Conservation (phyloP, 2,113 vertebrate species). For the Bos javanicus region DNA sequence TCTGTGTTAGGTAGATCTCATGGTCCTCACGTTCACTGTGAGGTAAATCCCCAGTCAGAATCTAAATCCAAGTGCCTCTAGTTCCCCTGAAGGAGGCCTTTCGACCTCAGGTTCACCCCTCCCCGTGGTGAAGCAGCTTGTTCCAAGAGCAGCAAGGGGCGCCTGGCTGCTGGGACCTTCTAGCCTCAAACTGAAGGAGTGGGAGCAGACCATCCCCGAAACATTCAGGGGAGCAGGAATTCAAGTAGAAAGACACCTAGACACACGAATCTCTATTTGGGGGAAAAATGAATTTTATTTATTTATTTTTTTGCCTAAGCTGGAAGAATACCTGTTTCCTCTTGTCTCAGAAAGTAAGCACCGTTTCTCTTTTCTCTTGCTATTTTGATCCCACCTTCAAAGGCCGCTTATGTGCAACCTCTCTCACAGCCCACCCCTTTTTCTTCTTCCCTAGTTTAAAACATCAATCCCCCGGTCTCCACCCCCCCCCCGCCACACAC, state of each 20-base stretch:
- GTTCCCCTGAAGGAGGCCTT: background rate
- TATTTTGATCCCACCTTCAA: background rate
- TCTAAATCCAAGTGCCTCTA: background rate
- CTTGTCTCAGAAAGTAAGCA: background rate
- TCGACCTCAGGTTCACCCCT: conserved; percentile 14
- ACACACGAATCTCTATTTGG: background rate
- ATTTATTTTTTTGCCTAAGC: background rate
- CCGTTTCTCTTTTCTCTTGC: background rate
- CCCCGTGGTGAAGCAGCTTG: background rate
- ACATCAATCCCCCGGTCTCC: background rate
- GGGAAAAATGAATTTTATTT: too few species aligned
- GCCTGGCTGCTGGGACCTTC: background rate
- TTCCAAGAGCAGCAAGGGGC: background rate
- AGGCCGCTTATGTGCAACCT: background rate
- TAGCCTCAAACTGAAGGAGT: background rate
- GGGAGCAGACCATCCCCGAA: background rate
- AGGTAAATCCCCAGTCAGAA: background rate
- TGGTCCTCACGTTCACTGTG: background rate
- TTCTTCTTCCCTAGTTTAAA: background rate
- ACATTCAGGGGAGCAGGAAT: background rate
- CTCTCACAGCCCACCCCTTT: background rate
- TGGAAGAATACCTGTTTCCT: background rate
- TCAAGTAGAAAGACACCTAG: background rate
- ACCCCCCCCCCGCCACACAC: too few species aligned
- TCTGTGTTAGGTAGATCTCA: background rate